Conservation (phyloP, 2,113 vertebrate species). For the Stigmatopora argus region DNA sequence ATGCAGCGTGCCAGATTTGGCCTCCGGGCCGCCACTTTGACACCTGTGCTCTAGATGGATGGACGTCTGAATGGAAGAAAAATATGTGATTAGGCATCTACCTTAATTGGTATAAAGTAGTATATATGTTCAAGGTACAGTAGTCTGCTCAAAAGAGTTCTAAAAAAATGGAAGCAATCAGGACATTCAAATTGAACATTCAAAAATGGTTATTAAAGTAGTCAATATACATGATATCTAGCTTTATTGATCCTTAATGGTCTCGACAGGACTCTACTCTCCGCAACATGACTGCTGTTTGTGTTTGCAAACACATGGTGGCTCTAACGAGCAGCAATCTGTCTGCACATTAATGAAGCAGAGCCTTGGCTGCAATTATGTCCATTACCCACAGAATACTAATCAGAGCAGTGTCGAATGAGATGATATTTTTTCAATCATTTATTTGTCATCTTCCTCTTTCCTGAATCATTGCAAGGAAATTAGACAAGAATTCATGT, state of each 20-base stretch:
- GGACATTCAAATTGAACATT: not conserved
- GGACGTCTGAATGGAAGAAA: not conserved
- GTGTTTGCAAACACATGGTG: constrained; percentile 53
- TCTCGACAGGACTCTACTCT: constrained; percentile 15
- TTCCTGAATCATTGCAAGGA: constrained; percentile 43
- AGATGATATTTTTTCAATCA: constrained; percentile 36
- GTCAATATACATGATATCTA: not conserved
- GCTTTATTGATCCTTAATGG: constrained; percentile 27
- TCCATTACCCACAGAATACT: constrained; percentile 51
- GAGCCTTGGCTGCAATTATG: constrained; percentile 45
- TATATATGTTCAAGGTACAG: not conserved
- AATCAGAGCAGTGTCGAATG: constrained; percentile 45
- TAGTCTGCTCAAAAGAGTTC: not conserved
- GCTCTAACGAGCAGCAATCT: constrained; percentile 55
- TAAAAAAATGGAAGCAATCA: not conserved
- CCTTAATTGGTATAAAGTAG: not conserved
- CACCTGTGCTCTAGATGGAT: too few relatives aligned
- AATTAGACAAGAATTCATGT: constrained; percentile 30
- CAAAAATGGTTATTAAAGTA: not conserved
- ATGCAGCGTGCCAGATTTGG: too few relatives aligned
- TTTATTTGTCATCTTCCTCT: constrained; percentile 13
- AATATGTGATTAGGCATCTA: not conserved
- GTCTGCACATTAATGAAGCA: constrained; percentile 37
- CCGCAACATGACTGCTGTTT: constrained; percentile 41
- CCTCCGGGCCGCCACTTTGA: too few relatives aligned